Evolutionary conservation across 2,888 invertebrate species (phyloP).

Genomic region (Ethmia dodecea): DNA sequence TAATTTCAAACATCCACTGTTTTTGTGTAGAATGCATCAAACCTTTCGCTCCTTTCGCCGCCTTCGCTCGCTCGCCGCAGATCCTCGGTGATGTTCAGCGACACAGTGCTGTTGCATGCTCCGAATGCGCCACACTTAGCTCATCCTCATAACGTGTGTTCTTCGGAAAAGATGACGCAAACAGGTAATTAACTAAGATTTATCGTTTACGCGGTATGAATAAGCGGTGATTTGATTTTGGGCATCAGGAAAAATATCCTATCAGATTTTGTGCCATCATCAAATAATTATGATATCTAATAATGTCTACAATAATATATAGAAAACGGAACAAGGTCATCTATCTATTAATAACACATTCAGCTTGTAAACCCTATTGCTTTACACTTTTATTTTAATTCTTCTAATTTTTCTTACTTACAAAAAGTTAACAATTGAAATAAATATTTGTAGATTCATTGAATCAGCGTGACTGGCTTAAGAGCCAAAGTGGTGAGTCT

Average conservation of each 20-base stretch:
- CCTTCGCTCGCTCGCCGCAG: constrained; percentile 84
- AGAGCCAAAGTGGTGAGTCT: constrained; percentile 75
- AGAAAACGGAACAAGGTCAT: too few species aligned
- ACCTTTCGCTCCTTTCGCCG: constrained; percentile 83
- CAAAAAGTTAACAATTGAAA: constrained; percentile 28
- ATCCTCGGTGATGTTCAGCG: constrained; percentile 94
- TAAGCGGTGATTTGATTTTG: too few species aligned
- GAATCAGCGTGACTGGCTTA: constrained; percentile 74
- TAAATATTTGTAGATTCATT: constrained; percentile 73
- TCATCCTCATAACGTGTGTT: constrained; percentile 80
- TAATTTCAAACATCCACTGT: neutral
- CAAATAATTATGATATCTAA: too few species aligned
- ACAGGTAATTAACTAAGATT: constrained; percentile 79
- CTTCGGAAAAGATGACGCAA: constrained; percentile 93
- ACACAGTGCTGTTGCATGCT: constrained; percentile 85
- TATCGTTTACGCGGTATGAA: too few species aligned
- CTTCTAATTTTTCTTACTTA: constrained; percentile 3
- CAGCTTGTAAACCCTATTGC: too few species aligned
- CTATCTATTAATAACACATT: too few species aligned
- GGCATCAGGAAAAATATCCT: constrained; percentile 1
- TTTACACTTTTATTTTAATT: too few species aligned
- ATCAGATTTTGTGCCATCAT: constrained; percentile 1
- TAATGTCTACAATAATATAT: too few species aligned
- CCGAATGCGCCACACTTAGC: constrained; percentile 49
- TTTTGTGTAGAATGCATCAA: constrained; percentile 76